Evolutionary conservation across 2,888 invertebrate genomes (phyloP), one percentile per base, ranked within the genome.

Genomic region (Hofmannophila pseudospretella): DNA sequence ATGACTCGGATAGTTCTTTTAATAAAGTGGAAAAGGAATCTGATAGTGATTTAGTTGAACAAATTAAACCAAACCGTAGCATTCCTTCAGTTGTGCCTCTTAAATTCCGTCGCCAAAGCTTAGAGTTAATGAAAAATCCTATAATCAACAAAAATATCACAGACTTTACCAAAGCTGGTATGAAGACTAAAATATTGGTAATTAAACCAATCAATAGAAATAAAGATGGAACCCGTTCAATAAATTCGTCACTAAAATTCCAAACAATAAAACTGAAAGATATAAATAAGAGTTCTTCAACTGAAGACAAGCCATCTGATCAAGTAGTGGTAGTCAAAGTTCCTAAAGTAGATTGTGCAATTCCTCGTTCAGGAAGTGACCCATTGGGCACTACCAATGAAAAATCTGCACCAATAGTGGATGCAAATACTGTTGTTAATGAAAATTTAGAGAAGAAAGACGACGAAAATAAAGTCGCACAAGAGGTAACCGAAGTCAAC

Each of bases 251-350:
- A 12, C 50, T 84, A 8, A 82, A 82, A 55, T 81, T 78, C 44
- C 82, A 82, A 62, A 85, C 81, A 90, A 67, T 96, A 91, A 87
- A 97, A 95, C 77, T 97, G 91, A 51, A 82, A 53, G 84, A 84
- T 45, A 63, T 73, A n/a, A 72, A 51, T 42, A 76, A 73, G 45
- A 56, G 43, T 37, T 54, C 51, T 38, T 43, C 54, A 4, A 68
- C 49, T 47, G 72, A 78, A 44, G 74, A 73, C 39, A 73, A 67
- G 30, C 38, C 57, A 36, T 52, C 64, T 35, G 81, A 84, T 50
- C 78, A 81, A 66, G 72, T 81, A 34, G 67, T 77, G 34, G 73
- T 84, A 23, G 82, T 84, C 1, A 71, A 82, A 58, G 75, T 85
- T 38, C 85, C 85, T 36, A 73, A 74, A 59, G 77, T 81, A 9